Evolutionary conservation across 1,140 invertebrate species (phyloP).

Genomic region (Drosophila nebulosa): DNA sequence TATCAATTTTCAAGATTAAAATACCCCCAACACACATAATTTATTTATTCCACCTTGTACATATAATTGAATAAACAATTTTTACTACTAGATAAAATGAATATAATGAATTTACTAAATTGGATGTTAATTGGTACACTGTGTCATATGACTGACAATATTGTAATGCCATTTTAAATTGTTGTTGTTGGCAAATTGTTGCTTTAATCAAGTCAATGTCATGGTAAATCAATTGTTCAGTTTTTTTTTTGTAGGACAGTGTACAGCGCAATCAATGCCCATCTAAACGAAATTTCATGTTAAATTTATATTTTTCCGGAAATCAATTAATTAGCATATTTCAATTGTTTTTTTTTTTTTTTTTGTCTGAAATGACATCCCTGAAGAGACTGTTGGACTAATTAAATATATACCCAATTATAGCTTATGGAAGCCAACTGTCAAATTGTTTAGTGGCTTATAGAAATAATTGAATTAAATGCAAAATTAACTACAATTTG

Average conservation of each 20-base stretch:
- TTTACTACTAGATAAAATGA: no score
- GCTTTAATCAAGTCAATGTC: no score
- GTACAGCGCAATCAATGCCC: neutral
- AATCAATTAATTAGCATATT: neutral
- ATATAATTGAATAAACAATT: no score
- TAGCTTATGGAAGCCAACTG: neutral
- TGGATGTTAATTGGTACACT: no score
- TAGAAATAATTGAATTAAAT: slow-evolving; percentile 23
- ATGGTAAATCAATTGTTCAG: neutral
- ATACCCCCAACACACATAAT: no score
- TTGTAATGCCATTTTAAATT: no score
- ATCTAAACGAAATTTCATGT: neutral
- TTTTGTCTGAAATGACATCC: neutral
- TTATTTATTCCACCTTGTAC: no score
- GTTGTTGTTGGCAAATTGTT: no score
- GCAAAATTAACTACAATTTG: neutral
- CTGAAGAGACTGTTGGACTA: neutral
- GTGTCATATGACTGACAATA: no score
- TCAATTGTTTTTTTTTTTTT: neutral
- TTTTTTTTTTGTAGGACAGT: neutral
- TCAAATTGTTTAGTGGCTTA: slow-evolving; percentile 7
- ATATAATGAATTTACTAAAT: no score
- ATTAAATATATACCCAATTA: neutral
- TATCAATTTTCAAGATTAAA: no score
- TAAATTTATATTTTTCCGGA: neutral